phyloP scores from a whole-genome alignment of 2,797 vertebrate genomes.

The Megaceryle alcyon region DNA sequence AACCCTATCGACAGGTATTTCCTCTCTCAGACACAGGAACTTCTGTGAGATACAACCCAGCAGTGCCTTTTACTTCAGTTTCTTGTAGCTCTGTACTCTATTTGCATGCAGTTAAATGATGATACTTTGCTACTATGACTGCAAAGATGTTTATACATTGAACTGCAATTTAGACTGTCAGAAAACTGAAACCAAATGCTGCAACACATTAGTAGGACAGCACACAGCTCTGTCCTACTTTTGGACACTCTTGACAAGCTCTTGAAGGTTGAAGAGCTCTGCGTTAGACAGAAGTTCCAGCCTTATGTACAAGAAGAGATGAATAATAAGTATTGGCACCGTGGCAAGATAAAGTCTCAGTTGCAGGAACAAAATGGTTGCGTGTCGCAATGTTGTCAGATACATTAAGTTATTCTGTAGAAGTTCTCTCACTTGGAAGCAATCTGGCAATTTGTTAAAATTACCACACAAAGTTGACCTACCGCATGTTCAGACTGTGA shows the following conservation, averaged over 20 bases:
- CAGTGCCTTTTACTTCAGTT: neutral
- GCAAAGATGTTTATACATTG: neutral
- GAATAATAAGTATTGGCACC: neutral
- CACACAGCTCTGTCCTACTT: neutral
- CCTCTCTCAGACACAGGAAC: neutral
- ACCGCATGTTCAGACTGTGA: neutral
- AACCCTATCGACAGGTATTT: neutral
- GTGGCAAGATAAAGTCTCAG: neutral
- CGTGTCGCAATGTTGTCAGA: neutral
- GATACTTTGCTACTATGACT: neutral
- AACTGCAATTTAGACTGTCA: neutral
- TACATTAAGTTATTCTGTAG: neutral
- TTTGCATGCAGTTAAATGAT: no score
- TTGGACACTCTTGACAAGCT: neutral
- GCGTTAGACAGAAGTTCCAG: constrained; percentile 34
- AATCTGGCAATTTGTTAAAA: neutral
- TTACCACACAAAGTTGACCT: neutral
- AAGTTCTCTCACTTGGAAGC: neutral
- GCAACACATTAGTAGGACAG: neutral
- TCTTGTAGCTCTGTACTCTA: neutral
- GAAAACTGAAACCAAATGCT: neutral
- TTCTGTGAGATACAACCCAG: neutral
- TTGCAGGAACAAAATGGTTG: neutral
- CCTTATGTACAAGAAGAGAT: neutral
- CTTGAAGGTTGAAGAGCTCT: constrained; percentile 10